Evolutionary conservation across 1,140 invertebrate species (phyloP), one percentile per base, ranked within the genome.

Genomic region (Conopomorpha cramerella): DNA sequence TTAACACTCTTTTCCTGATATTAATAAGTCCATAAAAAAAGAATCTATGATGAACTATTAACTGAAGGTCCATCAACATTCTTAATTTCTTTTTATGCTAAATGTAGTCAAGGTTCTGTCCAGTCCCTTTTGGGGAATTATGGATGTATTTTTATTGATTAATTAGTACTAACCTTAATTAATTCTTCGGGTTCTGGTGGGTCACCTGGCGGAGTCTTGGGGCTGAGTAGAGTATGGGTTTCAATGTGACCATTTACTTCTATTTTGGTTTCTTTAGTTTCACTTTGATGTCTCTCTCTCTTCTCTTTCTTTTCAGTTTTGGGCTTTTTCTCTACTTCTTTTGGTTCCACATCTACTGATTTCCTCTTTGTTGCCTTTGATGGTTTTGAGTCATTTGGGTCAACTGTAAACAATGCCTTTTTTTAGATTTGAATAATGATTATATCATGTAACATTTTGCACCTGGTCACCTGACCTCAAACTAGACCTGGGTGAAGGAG

Each of bases 101-200:
- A n/a, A n/a, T n/a, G n/a, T n/a, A n/a, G n/a, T n/a, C n/a, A n/a
- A n/a, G n/a, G n/a, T n/a, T n/a, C n/a, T n/a, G n/a, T n/a, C n/a
- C n/a, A n/a, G n/a, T n/a, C n/a, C n/a, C n/a, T n/a, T n/a, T n/a
- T n/a, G n/a, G n/a, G n/a, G n/a, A n/a, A n/a, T n/a, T n/a, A n/a
- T n/a, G n/a, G n/a, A n/a, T n/a, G n/a, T n/a, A n/a, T n/a, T n/a
- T n/a, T n/a, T n/a, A n/a, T n/a, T n/a, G n/a, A n/a, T n/a, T n/a
- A n/a, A n/a, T n/a, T n/a, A n/a, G n/a, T 27, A 35, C 33, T 43
- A 48, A 87, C 86, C 78, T 90, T 91, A 46, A 94, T 88, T 8
- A 95, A 79, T 64, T 94, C 91, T 62, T 93, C 91, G 1, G 91
- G 90, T 60, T 94, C 92, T 15, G 93, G 92, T 8, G 92, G 91